Percentiles rank a stretch among this genome's conserved stretches.
These are phyloP conservation scores for Wiebesia pumilae DNA, from an alignment of 1,140 invertebrate genomes.

Conservation along the genomic window DNA sequence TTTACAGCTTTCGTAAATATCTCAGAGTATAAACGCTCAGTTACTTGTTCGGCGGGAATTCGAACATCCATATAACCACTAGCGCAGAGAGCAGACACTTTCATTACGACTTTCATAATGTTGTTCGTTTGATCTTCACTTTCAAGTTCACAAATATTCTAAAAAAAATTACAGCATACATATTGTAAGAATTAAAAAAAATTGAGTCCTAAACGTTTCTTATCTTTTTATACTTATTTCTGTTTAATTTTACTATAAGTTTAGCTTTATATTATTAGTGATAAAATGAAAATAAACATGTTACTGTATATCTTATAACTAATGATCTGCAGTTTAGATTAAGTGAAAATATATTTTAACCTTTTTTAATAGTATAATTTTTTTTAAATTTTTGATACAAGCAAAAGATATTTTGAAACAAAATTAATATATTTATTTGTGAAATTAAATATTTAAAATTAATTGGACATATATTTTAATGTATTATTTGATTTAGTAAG, in stretches of 20 bases:
- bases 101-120: constrained; percentile 76
- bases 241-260: not conserved
- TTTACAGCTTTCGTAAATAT: constrained; percentile 77
- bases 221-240: not conserved
- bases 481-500: no score
- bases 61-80: constrained; percentile 76
- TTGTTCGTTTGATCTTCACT: constrained; percentile 65
- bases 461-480: no score
- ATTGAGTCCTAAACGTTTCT: not conserved
- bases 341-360: no score
- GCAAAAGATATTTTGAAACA: no score
- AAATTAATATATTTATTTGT: no score
- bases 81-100: constrained; percentile 77
- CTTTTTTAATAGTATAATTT: no score
- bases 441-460: no score
- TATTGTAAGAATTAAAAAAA: not conserved
- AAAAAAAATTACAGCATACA: constrained; percentile 48
- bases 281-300: no score
- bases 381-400: no score
- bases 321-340: no score
- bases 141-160: constrained; percentile 56
- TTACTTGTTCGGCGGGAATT: constrained; percentile 74
- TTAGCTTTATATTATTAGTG: no score
- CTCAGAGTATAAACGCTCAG: constrained; percentile 77
- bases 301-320: no score